Conservation (phyloP, 2,113 vertebrate species). For the Gambusia holbrooki region DNA sequence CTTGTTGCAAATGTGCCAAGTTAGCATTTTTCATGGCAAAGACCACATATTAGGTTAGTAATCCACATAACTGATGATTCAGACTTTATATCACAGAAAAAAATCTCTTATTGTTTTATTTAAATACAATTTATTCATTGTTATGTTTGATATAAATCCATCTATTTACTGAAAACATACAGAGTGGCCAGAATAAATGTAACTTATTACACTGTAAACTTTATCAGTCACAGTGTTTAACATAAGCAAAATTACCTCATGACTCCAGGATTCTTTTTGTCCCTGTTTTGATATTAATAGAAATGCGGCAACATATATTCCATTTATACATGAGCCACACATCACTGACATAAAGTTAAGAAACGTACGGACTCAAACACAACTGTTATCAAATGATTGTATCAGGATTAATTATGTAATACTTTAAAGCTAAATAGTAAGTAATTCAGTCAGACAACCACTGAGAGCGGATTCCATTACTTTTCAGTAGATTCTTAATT, state of each 20-base stretch:
- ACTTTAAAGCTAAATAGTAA: neutral
- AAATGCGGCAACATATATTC: neutral
- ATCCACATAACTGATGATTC: neutral
- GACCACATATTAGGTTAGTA: slow-evolving; percentile 5
- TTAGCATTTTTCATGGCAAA: slow-evolving; percentile 6
- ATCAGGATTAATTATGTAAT: neutral
- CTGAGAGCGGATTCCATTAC: slow-evolving; percentile 11
- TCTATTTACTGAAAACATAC: too few relatives aligned
- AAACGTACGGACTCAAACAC: too few relatives aligned
- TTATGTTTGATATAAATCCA: too few relatives aligned
- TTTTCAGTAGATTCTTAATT: slow-evolving; percentile 16
- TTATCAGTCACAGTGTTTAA: too few relatives aligned
- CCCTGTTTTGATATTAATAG: too few relatives aligned
- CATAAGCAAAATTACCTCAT: too few relatives aligned
- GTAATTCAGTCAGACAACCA: neutral
- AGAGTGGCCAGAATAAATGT: too few relatives aligned
- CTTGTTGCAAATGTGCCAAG: neutral
- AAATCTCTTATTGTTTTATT: too few relatives aligned
- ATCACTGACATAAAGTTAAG: too few relatives aligned
- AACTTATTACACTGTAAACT: too few relatives aligned
- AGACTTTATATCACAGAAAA: neutral
- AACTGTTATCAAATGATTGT: neutral
- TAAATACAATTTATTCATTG: too few relatives aligned
- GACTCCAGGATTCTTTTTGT: too few relatives aligned
- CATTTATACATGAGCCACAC: neutral